A percentile compares a stretch with the other conserved stretches of the same genome.
phyloP scores from a whole-genome alignment of 2,888 invertebrate species.

The Cyclophora punctaria region DNA sequence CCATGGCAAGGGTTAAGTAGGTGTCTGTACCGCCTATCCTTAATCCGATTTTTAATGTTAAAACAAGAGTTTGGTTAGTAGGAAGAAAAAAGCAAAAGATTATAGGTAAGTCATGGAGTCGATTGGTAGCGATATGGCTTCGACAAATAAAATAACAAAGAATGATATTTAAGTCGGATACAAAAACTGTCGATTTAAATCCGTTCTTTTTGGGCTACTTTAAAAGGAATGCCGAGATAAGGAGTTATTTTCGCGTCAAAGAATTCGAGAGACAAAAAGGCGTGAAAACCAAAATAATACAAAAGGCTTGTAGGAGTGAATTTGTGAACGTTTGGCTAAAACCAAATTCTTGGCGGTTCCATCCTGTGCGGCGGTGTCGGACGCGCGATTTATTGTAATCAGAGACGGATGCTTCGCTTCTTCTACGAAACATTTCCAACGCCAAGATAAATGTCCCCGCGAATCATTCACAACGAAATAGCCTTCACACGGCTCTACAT shows the following conservation, averaged over 20 bases:
- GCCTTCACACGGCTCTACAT: background rate
- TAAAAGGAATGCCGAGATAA: conserved; percentile 71
- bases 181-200: conserved; percentile 52
- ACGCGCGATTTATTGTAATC: conserved; percentile 69
- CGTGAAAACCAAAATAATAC: conserved; percentile 74
- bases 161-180: conserved; percentile 58
- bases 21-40: too few species aligned
- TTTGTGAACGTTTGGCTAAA: conserved; percentile 74
- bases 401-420: conserved; percentile 53
- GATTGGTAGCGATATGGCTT: conserved; percentile 37
- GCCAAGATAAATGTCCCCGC: conserved; percentile 51
- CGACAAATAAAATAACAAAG: conserved; percentile 48
- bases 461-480: background rate
- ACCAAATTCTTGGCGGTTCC: conserved; percentile 72
- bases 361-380: conserved; percentile 74
- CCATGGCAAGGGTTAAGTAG: too few species aligned
- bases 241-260: conserved; percentile 72
- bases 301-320: conserved; percentile 71
- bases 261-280: conserved; percentile 71
- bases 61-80: too few species aligned
- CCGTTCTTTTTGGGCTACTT: conserved; percentile 63
- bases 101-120: too few species aligned
- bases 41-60: too few species aligned
- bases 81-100: too few species aligned
- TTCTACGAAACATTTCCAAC: conserved; percentile 63